phyloP scores from a whole-genome alignment of 2,888 invertebrate genomes.

The Habrosyne pyritoides region DNA sequence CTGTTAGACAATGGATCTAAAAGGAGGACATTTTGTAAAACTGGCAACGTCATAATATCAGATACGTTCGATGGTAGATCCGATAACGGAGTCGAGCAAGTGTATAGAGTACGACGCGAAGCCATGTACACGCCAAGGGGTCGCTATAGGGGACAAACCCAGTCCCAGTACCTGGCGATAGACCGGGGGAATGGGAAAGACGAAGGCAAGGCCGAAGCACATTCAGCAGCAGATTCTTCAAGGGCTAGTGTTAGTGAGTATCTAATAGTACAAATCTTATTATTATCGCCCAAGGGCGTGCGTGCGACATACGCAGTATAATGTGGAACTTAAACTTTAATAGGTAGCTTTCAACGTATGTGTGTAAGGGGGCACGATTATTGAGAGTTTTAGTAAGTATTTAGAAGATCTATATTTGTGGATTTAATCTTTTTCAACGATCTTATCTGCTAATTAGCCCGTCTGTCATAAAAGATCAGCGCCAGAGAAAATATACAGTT shows the following conservation, averaged over 20 bases:
- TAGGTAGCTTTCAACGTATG: no score
- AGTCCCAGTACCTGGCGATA: constrained; percentile 90
- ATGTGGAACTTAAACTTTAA: no score
- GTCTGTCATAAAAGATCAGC: no score
- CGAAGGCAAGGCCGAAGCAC: constrained; percentile 91
- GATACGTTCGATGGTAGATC: constrained; percentile 12
- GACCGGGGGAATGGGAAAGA: constrained; percentile 81
- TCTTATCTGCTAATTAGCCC: no score
- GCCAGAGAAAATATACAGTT: no score
- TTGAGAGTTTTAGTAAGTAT: no score
- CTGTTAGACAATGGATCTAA: constrained; percentile 23
- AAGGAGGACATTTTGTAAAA: constrained; percentile 45
- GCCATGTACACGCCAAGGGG: constrained; percentile 56
- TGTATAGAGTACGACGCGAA: constrained; percentile 52
- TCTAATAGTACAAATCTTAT: not conserved
- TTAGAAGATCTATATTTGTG: no score
- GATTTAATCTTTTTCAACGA: no score
- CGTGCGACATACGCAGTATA: no score
- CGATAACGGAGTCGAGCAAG: constrained; percentile 16
- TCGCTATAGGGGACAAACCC: constrained; percentile 89
- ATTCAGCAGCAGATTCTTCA: constrained; percentile 88
- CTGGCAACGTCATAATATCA: constrained; percentile 22
- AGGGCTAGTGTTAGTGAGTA: constrained; percentile 89
- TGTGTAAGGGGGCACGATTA: no score
- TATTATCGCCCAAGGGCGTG: no score